A percentile compares a stretch with the other conserved stretches of the same genome.
Evolutionary conservation across 2,797 vertebrate species (phyloP).

Genomic region (Liparis tanakae): DNA sequence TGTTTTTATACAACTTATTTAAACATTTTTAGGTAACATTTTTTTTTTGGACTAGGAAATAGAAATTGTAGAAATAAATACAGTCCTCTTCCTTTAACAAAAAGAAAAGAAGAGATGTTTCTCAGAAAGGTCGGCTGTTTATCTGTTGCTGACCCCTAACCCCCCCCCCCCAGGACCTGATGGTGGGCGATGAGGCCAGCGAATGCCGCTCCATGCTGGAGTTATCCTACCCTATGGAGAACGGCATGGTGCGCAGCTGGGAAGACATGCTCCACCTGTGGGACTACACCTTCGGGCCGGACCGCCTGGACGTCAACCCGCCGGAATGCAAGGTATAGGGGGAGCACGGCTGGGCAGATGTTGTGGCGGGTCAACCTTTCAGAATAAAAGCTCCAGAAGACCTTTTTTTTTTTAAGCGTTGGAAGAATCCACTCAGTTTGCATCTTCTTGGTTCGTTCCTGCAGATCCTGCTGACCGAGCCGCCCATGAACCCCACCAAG

Average conservation of each 20-base stretch:
- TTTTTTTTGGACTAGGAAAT: no score
- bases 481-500: conserved; percentile 87
- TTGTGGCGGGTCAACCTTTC: not conserved
- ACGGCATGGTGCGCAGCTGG: conserved; percentile 87
- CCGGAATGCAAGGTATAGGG: conserved; percentile 86
- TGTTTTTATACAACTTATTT: no score
- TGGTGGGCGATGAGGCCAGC: conserved; percentile 88
- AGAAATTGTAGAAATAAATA: not conserved
- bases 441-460: conserved; percentile 2
- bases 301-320: conserved; percentile 80
- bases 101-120: not conserved
- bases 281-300: conserved; percentile 86
- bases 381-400: not conserved
- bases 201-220: conserved; percentile 87
- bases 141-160: not conserved
- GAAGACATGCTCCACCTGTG: conserved; percentile 88
- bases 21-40: no score
- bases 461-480: conserved; percentile 84
- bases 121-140: not conserved
- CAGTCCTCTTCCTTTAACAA: not conserved
- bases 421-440: not conserved
- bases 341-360: not conserved
- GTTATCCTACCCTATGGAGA: conserved; percentile 88
- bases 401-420: no score
- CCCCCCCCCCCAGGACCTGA: conserved; percentile 81